phyloP scores from a whole-genome alignment of 2,888 invertebrate species.

The Anagyrus pseudococci region DNA sequence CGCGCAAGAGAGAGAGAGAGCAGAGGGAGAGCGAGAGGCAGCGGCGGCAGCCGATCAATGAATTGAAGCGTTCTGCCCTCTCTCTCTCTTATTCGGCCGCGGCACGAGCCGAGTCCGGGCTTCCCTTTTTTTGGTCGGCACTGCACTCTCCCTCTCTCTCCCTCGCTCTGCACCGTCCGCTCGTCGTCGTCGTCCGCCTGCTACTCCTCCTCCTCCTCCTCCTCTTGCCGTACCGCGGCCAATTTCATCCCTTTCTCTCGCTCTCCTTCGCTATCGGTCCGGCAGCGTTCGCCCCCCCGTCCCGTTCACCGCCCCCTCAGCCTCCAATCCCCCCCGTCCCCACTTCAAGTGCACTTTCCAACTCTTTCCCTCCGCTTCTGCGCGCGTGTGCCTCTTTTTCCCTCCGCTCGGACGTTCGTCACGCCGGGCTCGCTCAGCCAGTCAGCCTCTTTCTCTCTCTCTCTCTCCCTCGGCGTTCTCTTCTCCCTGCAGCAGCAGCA shows the following conservation, averaged over 20 bases:
- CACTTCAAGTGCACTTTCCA: conserved; percentile 40
- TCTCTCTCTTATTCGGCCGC: conserved; percentile 28
- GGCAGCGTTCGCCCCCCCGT: conserved; percentile 15
- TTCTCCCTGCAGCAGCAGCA: conserved; percentile 23
- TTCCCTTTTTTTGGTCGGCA: conserved; percentile 59
- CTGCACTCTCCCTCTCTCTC: conserved; percentile 47
- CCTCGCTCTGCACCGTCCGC: too few species aligned
- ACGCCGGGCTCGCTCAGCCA: conserved; percentile 17
- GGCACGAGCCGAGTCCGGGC: too few species aligned
- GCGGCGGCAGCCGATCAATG: conserved; percentile 57
- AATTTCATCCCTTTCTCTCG: conserved; percentile 38
- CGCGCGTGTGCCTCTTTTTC: conserved; percentile 21
- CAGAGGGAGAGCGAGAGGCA: conserved; percentile 17
- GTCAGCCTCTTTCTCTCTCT: conserved; percentile 4
- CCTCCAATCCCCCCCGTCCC: conserved; percentile 31
- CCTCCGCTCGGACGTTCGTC: conserved; percentile 34
- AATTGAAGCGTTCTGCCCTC: conserved; percentile 59
- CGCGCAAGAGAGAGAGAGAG: too few species aligned
- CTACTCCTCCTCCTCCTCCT: too few species aligned
- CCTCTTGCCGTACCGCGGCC: too few species aligned
- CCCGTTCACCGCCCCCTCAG: conserved; percentile 34
- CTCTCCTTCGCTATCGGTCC: too few species aligned
- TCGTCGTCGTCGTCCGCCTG: too few species aligned
- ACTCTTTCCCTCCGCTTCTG: conserved; percentile 33
- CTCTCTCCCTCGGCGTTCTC: conserved; percentile 20